Evolutionary conservation across 2,113 vertebrate genomes (phyloP).

Genomic region (Salvator merianae): DNA sequence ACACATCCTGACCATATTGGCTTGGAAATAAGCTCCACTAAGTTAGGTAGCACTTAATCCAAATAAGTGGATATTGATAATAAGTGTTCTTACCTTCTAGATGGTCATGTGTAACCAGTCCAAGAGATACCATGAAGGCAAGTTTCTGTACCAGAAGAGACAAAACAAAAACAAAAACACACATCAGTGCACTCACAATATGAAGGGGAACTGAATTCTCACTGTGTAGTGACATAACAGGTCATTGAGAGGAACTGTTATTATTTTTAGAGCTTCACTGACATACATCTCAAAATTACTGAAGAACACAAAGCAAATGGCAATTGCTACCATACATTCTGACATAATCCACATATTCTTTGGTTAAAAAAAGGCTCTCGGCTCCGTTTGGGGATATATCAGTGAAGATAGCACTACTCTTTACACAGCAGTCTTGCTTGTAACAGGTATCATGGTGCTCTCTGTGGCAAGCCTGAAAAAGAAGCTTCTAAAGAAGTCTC

Average conservation of each 20-base stretch:
- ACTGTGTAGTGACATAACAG: neutral
- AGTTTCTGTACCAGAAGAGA: conserved; percentile 85
- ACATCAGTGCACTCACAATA: conserved; percentile 8
- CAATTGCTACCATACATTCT: neutral
- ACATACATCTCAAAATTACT: neutral
- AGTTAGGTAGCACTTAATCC: neutral
- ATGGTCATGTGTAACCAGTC: conserved; percentile 95
- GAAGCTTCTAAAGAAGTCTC: too few species aligned
- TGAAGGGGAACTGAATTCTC: neutral
- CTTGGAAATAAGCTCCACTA: neutral
- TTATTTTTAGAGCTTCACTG: conserved; percentile 10
- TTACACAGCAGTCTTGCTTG: neutral
- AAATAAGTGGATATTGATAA: neutral
- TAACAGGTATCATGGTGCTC: neutral
- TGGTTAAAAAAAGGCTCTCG: neutral
- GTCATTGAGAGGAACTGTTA: conserved; percentile 2
- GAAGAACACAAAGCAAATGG: neutral
- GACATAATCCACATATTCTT: neutral
- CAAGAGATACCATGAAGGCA: conserved; percentile 98
- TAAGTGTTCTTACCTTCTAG: conserved; percentile 87
- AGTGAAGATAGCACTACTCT: neutral
- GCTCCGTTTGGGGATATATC: neutral
- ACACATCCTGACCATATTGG: neutral
- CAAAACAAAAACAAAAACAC: conserved; percentile 26
- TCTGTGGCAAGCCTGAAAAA: neutral